Conservation (phyloP, 1,140 invertebrate species). For the Hylaeus anthracinus region DNA sequence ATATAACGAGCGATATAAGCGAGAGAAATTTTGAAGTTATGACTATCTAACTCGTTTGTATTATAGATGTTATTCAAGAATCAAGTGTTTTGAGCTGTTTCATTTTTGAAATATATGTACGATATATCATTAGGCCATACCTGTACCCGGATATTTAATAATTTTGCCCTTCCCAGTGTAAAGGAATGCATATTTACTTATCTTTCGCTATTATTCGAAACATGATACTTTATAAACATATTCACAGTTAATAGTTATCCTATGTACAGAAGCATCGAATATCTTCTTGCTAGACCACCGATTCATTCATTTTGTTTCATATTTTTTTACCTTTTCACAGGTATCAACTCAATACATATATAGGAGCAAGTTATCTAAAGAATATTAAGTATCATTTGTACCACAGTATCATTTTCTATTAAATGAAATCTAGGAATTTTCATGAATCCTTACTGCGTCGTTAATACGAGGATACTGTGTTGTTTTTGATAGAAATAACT, state of each 20-base stretch:
- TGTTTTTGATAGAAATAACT: conserved; percentile 36
- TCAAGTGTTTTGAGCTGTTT: too few relatives aligned
- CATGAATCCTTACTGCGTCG: conserved; percentile 14
- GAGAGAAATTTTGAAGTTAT: too few relatives aligned
- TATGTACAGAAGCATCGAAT: conserved; percentile 64
- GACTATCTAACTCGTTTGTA: too few relatives aligned
- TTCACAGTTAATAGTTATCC: conserved; percentile 69
- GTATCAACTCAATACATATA: conserved; percentile 26
- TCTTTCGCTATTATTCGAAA: conserved; percentile 47
- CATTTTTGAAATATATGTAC: too few relatives aligned
- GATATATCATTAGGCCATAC: conserved; percentile 51
- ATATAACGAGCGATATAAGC: too few relatives aligned
- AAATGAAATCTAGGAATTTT: conserved; percentile 1
- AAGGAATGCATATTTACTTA: conserved; percentile 51
- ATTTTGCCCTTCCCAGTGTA: conserved; percentile 44
- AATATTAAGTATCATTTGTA: conserved; percentile 50
- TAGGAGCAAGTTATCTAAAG: conserved; percentile 28
- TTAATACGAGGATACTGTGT: conserved; percentile 28
- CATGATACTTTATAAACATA: conserved; percentile 66
- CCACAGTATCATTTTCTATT: conserved; percentile 10
- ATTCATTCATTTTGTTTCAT: background rate
- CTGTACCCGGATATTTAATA: conserved; percentile 36
- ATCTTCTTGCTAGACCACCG: conserved; percentile 26
- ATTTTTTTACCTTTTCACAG: background rate
- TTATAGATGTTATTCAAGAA: too few relatives aligned